Evolutionary conservation across 2,113 vertebrate genomes (phyloP), one percentile per base, ranked within the genome.

Genomic region (Chrysochloris asiatica): DNA sequence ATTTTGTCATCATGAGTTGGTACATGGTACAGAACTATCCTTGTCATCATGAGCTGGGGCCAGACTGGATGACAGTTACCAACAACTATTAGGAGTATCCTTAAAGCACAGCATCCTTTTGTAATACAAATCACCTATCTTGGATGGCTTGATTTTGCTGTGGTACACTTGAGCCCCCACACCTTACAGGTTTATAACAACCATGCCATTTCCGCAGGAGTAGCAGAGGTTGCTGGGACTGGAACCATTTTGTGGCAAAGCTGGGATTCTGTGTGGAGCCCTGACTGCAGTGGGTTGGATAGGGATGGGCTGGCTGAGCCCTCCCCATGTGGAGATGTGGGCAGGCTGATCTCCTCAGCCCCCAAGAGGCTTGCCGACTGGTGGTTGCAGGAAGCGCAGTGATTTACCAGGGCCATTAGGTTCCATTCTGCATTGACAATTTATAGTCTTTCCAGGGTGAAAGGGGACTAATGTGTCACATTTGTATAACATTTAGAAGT

Each of bases 361-460:
- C 85, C 54, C 0, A 0, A 0, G 11, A 91, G 33, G 26, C 67
- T 52, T 19, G 54, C 3, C 3, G 11, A 38, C 86, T 19, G 4
- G 5, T 17, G 47, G 36, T 24, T 81, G 5, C 95, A 95, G 92
- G 96, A 95, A 95, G 92, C 92, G 69, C 97, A 96, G 88, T 96
- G 95, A 97, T 97, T 94, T 95, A 96, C 95, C 92, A 93, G 96
- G 92, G 94, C 97, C 96, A 97, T 97, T 96, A 97, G 96, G 97
- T 86, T 94, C 91, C 95, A 94, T 98, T 89, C 95, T 94, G 96
- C 77, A 73, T 75, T 71, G 63, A 93, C 81, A 77, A 47, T 78
- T 78, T 86, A 92, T 61, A 86, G 59, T 75, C 83, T 94, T 94
- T 93, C 77, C 45, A 63, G 86, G 80, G 48, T 78, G 50, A 56